Conservation (phyloP, 2,888 invertebrate species). For the Shargacucullia verbasci region DNA sequence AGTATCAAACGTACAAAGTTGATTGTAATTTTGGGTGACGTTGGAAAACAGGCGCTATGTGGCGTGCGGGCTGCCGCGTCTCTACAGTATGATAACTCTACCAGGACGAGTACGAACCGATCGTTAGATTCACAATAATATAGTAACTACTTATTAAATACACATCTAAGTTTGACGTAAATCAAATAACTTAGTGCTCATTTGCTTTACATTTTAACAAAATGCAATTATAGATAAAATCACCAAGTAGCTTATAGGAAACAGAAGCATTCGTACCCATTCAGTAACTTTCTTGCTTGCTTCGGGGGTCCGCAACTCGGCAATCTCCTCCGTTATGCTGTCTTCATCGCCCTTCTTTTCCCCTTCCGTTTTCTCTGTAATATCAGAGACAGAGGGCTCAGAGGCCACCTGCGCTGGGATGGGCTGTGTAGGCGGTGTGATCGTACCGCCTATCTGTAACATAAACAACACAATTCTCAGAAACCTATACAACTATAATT, state of each 20-base stretch:
- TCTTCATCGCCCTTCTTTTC: slow-evolving; percentile 65
- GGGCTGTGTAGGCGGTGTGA: slow-evolving; percentile 58
- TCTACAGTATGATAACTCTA: slow-evolving; percentile 1
- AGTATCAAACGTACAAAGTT: not conserved
- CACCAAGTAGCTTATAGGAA: slow-evolving; percentile 12
- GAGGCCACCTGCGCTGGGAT: slow-evolving; percentile 63
- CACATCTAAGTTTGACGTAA: not conserved
- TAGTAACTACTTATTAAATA: not conserved
- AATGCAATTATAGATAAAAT: slow-evolving; percentile 21
- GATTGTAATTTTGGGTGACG: slow-evolving; percentile 11
- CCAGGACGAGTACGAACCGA: not conserved
- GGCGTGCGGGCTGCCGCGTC: slow-evolving; percentile 72
- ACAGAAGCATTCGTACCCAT: slow-evolving; percentile 69
- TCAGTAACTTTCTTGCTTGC: slow-evolving; percentile 66
- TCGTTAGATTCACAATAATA: not conserved
- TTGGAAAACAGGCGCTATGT: slow-evolving; percentile 34
- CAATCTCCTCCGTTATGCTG: slow-evolving; percentile 75
- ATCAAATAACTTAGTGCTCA: not conserved
- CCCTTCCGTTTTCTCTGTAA: slow-evolving; percentile 39
- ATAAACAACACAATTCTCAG: slow-evolving; percentile 10
- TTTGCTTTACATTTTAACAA: slow-evolving; percentile 14
- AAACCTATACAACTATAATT: slow-evolving; percentile 13
- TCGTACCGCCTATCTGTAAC: slow-evolving; percentile 60
- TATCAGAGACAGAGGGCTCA: slow-evolving; percentile 41
- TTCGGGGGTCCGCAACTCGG: slow-evolving; percentile 70